Evolutionary conservation across 2,888 invertebrate species (phyloP).

Genomic region (Lochmaea crataegi): DNA sequence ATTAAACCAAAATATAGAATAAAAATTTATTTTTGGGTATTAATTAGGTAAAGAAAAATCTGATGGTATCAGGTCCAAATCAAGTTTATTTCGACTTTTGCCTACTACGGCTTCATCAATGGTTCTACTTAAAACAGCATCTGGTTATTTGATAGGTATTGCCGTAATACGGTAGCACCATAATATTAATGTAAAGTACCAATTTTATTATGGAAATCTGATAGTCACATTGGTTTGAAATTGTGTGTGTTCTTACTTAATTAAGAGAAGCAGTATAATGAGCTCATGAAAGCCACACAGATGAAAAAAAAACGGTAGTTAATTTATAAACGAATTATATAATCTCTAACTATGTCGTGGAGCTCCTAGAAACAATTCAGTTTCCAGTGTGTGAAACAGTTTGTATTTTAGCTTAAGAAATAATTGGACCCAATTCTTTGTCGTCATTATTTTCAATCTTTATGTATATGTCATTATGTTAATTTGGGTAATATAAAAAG

Average conservation of each 20-base stretch:
- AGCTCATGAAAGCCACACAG: background rate
- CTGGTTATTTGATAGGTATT: constrained; percentile 30
- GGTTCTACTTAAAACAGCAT: constrained; percentile 25
- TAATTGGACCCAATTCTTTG: too few relatives aligned
- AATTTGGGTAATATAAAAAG: too few relatives aligned
- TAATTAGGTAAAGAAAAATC: constrained; percentile 11
- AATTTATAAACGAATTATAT: too few relatives aligned
- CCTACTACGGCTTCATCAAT: constrained; percentile 30
- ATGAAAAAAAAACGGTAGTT: background rate
- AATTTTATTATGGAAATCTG: constrained; percentile 27
- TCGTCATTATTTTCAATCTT: too few relatives aligned
- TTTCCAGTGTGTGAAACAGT: too few relatives aligned
- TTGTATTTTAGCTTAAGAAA: too few relatives aligned
- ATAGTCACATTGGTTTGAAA: constrained; percentile 4
- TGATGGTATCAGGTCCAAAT: constrained; percentile 11
- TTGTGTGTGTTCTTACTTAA: constrained; percentile 5
- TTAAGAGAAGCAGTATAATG: constrained; percentile 7
- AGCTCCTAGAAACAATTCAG: too few relatives aligned
- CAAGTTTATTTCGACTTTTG: constrained; percentile 21
- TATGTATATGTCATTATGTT: too few relatives aligned
- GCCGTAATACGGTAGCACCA: constrained; percentile 32
- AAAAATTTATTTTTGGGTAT: background rate
- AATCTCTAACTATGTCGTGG: too few relatives aligned
- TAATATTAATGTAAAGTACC: constrained; percentile 22
- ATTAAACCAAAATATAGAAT: background rate